Percentiles rank a stretch among this genome's conserved stretches.
These are phyloP conservation scores for Diachasmimorpha longicaudata DNA, from an alignment of 1,140 invertebrate species.

Conservation along the genomic window DNA sequence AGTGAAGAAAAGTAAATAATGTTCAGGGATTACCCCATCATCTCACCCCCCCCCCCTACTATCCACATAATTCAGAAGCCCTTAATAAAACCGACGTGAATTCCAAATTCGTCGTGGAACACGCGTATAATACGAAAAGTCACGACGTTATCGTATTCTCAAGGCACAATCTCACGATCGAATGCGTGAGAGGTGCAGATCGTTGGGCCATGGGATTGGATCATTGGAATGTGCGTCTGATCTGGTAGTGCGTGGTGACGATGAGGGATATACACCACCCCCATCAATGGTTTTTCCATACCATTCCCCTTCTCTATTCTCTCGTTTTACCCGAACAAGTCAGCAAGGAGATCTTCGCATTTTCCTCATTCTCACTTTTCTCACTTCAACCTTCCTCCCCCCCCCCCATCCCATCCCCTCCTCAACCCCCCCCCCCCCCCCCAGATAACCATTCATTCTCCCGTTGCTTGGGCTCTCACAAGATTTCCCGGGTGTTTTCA, in stretches of 20 bases:
- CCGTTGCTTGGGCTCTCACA: constrained; percentile 15
- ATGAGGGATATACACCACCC: not conserved
- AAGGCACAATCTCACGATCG: constrained; percentile 16
- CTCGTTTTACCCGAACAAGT: not conserved
- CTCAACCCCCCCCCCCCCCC: not conserved
- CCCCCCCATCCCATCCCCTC: not conserved
- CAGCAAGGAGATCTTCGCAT: not conserved
- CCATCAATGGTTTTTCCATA: not conserved
- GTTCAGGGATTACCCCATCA: constrained; percentile 7
- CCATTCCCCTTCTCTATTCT: not conserved
- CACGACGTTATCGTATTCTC: constrained; percentile 38
- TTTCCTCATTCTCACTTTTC: constrained; percentile 14
- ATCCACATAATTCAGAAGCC: not conserved
- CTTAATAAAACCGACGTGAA: constrained; percentile 13
- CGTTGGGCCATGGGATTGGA: constrained; percentile 35
- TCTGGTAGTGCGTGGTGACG: constrained; percentile 6
- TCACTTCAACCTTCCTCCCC: not conserved
- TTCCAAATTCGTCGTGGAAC: not conserved
- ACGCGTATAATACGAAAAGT: constrained; percentile 19
- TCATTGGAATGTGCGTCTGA: constrained; percentile 40
- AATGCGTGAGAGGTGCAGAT: not conserved
- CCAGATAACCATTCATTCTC: constrained; percentile 23
- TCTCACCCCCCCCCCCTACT: too few relatives aligned
- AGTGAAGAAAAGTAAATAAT: constrained; percentile 11
- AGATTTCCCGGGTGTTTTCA: constrained; percentile 51